phyloP scores from a whole-genome alignment of 1,140 invertebrate species.

The Neuroterus valhalla region DNA sequence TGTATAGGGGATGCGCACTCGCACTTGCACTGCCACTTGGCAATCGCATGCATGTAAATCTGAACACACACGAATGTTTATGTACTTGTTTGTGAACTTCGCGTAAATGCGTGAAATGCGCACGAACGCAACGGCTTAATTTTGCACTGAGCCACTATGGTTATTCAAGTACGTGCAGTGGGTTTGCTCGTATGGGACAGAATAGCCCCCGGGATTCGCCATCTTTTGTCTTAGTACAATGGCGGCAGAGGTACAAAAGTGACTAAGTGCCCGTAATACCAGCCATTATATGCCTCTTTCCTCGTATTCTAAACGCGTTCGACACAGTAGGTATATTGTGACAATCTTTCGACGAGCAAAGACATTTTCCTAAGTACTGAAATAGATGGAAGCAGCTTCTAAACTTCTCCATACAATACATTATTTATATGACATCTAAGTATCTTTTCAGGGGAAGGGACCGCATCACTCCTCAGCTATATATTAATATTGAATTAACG shows the following conservation, averaged over 20 bases:
- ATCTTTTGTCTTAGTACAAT: conserved; percentile 70
- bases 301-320: conserved; percentile 36
- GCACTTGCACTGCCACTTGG: conserved; percentile 28
- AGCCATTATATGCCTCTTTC: conserved; percentile 59
- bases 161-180: conserved; percentile 50
- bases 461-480: too few species aligned
- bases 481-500: too few species aligned
- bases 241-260: conserved; percentile 66
- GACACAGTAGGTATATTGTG: conserved; percentile 3
- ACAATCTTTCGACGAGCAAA: conserved; percentile 19
- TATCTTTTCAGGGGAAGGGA: too few species aligned
- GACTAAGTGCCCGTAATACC: conserved; percentile 72
- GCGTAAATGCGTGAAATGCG: conserved; percentile 36
- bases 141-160: conserved; percentile 52
- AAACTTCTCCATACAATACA: too few species aligned
- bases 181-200: conserved; percentile 59
- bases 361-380: conserved; percentile 22
- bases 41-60: conserved; percentile 35
- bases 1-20: not conserved
- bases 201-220: conserved; percentile 66
- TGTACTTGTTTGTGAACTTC: conserved; percentile 24
- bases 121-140: conserved; percentile 56
- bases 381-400: not conserved
- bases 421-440: too few species aligned
- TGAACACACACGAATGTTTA: not conserved